A percentile compares a stretch with the other conserved stretches of the same genome.
Conservation (phyloP, 2,113 vertebrate genomes). For the Myotis davidii region DNA sequence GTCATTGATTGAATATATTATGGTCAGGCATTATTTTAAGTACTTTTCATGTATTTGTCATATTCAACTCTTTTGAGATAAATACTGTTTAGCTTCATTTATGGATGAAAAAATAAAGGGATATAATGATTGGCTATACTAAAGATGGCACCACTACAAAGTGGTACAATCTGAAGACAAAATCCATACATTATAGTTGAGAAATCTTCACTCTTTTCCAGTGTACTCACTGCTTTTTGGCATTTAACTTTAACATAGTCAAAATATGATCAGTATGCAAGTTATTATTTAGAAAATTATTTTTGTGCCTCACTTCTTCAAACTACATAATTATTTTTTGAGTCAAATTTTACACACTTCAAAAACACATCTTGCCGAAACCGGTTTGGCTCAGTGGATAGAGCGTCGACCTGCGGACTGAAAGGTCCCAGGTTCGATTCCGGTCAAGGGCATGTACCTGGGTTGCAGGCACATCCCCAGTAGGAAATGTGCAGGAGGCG, state of each 20-base stretch:
- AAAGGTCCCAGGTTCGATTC: no score
- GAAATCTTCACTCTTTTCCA: fast-evolving
- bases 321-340: background rate
- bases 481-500: no score
- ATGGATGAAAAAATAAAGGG: background rate
- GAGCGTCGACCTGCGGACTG: no score
- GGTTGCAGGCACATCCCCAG: no score
- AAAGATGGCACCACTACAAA: background rate
- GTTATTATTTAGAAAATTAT: background rate
- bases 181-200: background rate
- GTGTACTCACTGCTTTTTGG: background rate
- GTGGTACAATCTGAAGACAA: background rate
- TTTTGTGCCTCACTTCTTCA: background rate
- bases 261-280: background rate
- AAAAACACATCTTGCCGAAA: background rate
- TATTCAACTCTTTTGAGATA: background rate
- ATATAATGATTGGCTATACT: background rate
- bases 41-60: background rate
- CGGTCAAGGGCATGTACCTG: no score
- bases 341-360: background rate
- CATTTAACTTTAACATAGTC: background rate
- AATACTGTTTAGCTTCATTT: background rate
- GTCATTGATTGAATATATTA: background rate
- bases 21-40: background rate
- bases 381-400: no score